These are phyloP conservation scores for Hemaris fuciformis DNA, from an alignment of 2,888 invertebrate species.

Conservation along the genomic window DNA sequence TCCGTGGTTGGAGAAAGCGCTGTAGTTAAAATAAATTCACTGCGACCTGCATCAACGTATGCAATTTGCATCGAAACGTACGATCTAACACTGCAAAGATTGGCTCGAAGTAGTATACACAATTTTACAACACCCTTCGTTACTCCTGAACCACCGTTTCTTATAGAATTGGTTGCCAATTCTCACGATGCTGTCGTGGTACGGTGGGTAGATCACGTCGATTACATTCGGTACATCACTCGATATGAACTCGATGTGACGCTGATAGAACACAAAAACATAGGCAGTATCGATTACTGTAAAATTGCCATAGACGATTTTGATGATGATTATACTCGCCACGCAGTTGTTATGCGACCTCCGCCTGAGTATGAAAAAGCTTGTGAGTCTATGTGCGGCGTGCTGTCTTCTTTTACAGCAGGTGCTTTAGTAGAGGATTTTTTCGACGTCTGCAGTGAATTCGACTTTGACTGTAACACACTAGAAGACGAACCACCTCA, in stretches of 20 bases:
- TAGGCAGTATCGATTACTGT: conserved; percentile 58
- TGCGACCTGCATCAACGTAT: conserved; percentile 65
- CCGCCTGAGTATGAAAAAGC: conserved; percentile 57
- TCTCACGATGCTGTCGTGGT: conserved; percentile 49
- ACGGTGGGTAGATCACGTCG: conserved; percentile 65
- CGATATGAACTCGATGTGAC: conserved; percentile 62
- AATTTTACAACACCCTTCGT: conserved; percentile 63
- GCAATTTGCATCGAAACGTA: conserved; percentile 66
- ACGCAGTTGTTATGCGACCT: conserved; percentile 60
- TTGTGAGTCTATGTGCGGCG: conserved; percentile 66
- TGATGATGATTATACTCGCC: conserved; percentile 50
- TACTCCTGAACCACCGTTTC: conserved; percentile 67
- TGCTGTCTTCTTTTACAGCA: conserved; percentile 50
- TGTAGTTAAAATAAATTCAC: conserved; percentile 39
- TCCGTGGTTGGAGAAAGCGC: conserved; percentile 33
- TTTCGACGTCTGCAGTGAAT: conserved; percentile 58
- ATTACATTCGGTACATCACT: conserved; percentile 53
- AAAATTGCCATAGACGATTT: conserved; percentile 32
- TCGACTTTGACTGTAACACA: conserved; percentile 43
- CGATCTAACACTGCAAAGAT: conserved; percentile 38
- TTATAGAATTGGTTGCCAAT: conserved; percentile 57
- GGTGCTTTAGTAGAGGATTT: conserved; percentile 59
- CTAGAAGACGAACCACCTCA: conserved; percentile 38
- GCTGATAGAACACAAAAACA: conserved; percentile 50
- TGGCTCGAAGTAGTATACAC: conserved; percentile 56